Conservation (phyloP, 2,888 invertebrate species). For the Tetranychus truncatus region DNA sequence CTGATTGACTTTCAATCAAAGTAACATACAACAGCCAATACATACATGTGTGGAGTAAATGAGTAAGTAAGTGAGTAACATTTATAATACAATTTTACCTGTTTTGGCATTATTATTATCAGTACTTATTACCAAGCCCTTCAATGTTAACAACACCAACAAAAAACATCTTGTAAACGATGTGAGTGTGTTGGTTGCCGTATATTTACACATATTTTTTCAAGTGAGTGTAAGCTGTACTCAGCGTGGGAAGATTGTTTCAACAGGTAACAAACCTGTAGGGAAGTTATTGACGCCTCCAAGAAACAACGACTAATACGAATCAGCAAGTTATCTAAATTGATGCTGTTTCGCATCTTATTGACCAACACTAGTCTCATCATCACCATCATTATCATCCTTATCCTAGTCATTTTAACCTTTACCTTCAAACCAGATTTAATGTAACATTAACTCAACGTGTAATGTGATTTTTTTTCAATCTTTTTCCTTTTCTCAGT, state of each 20-base stretch:
- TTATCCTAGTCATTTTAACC: no score
- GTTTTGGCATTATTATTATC: not conserved
- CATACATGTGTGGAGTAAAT: not conserved
- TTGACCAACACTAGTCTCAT: not conserved
- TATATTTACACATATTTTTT: not conserved
- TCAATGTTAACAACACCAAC: not conserved
- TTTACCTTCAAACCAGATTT: no score
- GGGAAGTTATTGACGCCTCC: not conserved
- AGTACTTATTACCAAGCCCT: not conserved
- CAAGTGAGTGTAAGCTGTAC: not conserved
- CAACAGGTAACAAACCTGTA: not conserved
- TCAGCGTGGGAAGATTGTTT: constrained; percentile 1
- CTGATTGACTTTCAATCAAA: no score
- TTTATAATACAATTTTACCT: not conserved
- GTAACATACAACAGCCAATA: no score
- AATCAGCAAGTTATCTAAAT: not conserved
- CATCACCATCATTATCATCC: not conserved
- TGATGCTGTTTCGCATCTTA: not conserved
- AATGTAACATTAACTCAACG: no score
- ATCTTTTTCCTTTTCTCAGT: no score
- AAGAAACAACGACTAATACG: not conserved
- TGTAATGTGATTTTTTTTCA: no score
- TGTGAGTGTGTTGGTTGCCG: not conserved
- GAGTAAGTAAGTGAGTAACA: not conserved
- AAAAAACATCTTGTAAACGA: not conserved